A percentile compares a stretch with the other conserved stretches of the same genome.
phyloP scores from a whole-genome alignment of 92 coral and sea anemone genomes.

The Epizoanthus scotinus region DNA sequence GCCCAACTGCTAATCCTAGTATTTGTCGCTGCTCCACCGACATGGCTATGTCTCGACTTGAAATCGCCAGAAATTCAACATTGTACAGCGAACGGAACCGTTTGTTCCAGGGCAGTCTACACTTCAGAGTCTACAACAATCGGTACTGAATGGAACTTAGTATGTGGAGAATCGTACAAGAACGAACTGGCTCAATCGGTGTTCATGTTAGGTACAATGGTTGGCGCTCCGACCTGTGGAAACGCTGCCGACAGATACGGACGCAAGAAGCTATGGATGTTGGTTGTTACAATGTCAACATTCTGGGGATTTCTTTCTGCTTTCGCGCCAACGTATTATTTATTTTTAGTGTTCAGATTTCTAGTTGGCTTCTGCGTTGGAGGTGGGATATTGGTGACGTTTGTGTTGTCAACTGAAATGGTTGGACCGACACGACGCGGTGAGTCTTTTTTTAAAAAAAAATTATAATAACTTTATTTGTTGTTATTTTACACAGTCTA shows the following conservation, averaged over 20 bases:
- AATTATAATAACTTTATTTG: no score
- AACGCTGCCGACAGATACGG: constrained; percentile 80
- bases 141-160: constrained; percentile 83
- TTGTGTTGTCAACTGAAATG: constrained; percentile 81
- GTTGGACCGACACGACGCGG: constrained; percentile 86
- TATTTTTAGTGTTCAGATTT: constrained; percentile 70
- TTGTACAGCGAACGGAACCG: constrained; percentile 54
- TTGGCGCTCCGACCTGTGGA: constrained; percentile 80
- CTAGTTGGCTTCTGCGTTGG: constrained; percentile 76
- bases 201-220: constrained; percentile 77
- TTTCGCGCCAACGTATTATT: constrained; percentile 72
- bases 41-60: constrained; percentile 73
- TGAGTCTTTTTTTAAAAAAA: no score
- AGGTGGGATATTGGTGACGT: constrained; percentile 68
- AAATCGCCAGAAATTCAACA: constrained; percentile 17
- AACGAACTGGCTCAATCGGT: constrained; percentile 82
- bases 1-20: constrained; percentile 79
- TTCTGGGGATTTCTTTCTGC: constrained; percentile 69
- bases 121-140: constrained; percentile 80
- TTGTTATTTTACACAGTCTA: no score
- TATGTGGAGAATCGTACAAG: constrained; percentile 84
- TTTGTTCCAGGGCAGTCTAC: constrained; percentile 60
- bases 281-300: constrained; percentile 49
- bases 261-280: constrained; percentile 65
- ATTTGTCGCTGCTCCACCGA: constrained; percentile 82